Evolutionary conservation across 2,113 vertebrate species (phyloP), one percentile per base, ranked within the genome.

Genomic region (Phylloscopus whistleri): DNA sequence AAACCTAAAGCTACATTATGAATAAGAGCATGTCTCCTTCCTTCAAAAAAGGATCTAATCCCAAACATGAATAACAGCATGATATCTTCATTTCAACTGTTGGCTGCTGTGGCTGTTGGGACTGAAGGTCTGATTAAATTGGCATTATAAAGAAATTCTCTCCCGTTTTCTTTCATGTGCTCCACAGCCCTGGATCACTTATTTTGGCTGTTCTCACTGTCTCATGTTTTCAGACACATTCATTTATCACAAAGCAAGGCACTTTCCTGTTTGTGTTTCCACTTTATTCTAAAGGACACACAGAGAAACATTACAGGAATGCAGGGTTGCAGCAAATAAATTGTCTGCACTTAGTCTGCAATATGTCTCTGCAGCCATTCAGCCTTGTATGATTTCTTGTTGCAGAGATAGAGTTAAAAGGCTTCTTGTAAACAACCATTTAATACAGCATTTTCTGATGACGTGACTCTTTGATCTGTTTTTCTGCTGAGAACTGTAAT

Each of bases 211-310:
- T 90, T 78, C 86, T 95, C 74, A 75, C 94, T 96, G 93, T 93
- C 94, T 98, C 67, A 44, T 96, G 82, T 97, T 98, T 97, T 97
- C 56, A 81, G 96, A 96, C 85, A 84, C 69, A 63, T 83, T 97
- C 92, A 97, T 97, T 98, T 97, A 97, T 98, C 97, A 96, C 41
- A 82, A 86, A 95, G 59, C 81, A 95, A 96, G 96, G 92, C 90
- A 97, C 94, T 97, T 94, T 79, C 76, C 92, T 98, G 84, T 97
- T 98, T 98, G 94, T 96, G 75, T 98, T 98, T 98, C 97, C 89
- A 96, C 96, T 97, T 96, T 95, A 88, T 86, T 97, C 87, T 93
- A 96, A 97, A 97, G 94, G 81, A 93, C 89, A 93, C 83, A 78
- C 39, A 79, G 58, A 92, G 96, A 98, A 98, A 92, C 85, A 97